Evolutionary conservation across 1,140 invertebrate species (phyloP), one percentile per base, ranked within the genome.

Genomic region (Metopolophium dirhodum): DNA sequence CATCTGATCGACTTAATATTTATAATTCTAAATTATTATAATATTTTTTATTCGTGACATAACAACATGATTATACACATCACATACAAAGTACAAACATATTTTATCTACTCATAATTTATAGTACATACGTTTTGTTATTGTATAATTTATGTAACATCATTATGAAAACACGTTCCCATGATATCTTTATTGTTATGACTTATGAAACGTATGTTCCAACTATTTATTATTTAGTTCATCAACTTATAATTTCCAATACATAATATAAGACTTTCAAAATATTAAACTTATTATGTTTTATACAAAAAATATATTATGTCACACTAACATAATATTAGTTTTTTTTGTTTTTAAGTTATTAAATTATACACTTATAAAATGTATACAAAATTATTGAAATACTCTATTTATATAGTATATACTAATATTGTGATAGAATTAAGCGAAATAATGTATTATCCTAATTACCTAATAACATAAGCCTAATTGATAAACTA

Each of bases 21-120:
- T 87, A n/a, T 45, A 20, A 20, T 23, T 26, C 8, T 26, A 30
- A 47, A 26, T 86, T 3, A 41, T 86, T 11, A 26, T 30, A 26
- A 30, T 18, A 47, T n/a, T 47, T 51, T 23, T 8, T 51, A 51
- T 35, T 88, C 49, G 20, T 88, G 20, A 88, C 47, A 88, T 88
- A 54, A 88, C 49, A 35, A 37, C 47, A 88, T 88, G 14, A 35
- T 88, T 88, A 88, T 88, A 54, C 35, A 51, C 86, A 51, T 88
- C 47, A 23, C 20, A 87, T 49, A n/a, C 14, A 51, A 49, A 7
- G 3, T 49, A 30, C 11, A 49, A 49, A n/a, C 11, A n/a, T 49
- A 49, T 87, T 49, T 18, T 87, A 87, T 47, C 26, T 45, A 41
- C 82, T 85, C 23, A 45, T 11, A 88, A 37, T 51, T 47, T 47